Conservation (phyloP, 2,797 vertebrate genomes). For the Pantherophis vulpinus region DNA sequence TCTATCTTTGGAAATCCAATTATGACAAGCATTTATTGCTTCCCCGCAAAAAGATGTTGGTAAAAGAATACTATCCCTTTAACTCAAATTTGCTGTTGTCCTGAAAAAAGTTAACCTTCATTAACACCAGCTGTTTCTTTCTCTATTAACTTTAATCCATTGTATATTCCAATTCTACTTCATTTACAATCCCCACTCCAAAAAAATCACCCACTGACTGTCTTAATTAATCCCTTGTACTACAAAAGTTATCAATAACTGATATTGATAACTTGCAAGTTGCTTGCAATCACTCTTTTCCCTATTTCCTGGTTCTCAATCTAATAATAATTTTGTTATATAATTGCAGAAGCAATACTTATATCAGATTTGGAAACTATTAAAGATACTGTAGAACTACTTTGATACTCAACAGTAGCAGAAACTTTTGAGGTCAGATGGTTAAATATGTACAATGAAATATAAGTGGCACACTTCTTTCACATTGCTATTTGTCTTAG, state of each 20-base stretch:
- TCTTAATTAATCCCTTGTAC: slow-evolving; percentile 24
- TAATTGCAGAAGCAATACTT: neutral
- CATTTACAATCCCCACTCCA: slow-evolving; percentile 29
- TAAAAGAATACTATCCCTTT: slow-evolving; percentile 42
- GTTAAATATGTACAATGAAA: neutral
- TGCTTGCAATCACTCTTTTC: neutral
- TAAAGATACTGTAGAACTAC: neutral
- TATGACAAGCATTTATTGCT: slow-evolving; percentile 2
- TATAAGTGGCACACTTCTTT: slow-evolving; percentile 17
- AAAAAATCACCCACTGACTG: slow-evolving; percentile 48
- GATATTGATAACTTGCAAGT: too few relatives aligned
- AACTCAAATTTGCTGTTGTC: neutral
- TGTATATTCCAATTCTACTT: slow-evolving; percentile 39
- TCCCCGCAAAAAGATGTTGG: slow-evolving; percentile 32
- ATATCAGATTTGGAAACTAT: neutral
- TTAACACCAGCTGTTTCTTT: slow-evolving; percentile 26
- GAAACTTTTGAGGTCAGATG: neutral
- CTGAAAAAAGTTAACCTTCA: slow-evolving; percentile 33
- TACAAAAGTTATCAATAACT: neutral
- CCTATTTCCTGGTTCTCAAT: neutral
- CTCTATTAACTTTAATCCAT: slow-evolving; percentile 31
- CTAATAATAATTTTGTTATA: neutral
- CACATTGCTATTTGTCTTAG: slow-evolving; percentile 39
- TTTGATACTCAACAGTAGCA: slow-evolving; percentile 42
- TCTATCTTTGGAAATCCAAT: neutral